Conservation (phyloP, 2,888 invertebrate genomes). For the Oligia strigilis region DNA sequence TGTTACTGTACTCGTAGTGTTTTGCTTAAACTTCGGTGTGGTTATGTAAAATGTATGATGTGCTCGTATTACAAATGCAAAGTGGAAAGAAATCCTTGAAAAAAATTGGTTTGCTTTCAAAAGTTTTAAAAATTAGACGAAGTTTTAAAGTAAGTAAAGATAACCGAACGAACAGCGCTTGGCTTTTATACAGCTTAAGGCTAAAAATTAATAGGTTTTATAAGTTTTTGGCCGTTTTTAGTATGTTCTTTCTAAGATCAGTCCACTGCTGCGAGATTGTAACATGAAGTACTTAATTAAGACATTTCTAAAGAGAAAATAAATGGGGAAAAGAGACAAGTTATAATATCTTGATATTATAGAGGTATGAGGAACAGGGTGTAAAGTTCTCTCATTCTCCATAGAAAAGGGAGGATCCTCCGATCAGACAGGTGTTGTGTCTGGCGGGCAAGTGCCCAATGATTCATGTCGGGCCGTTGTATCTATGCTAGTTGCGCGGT, state of each 20-base stretch:
- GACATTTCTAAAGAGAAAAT: not conserved
- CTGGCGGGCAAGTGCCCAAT: no score
- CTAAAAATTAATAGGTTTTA: not conserved
- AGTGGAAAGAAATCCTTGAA: not conserved
- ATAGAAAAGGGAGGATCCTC: no score
- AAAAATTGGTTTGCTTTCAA: not conserved
- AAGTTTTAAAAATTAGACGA: not conserved
- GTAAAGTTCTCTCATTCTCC: no score
- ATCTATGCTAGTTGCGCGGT: no score
- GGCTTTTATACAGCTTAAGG: not conserved
- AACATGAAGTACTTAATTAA: not conserved
- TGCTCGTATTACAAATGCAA: not conserved
- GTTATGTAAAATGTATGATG: constrained; percentile 19
- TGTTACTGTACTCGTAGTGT: constrained; percentile 3
- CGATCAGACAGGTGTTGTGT: no score
- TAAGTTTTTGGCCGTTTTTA: not conserved
- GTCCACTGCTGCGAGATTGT: no score
- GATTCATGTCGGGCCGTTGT: no score
- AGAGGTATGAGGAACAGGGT: no score
- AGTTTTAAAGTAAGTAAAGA: constrained; percentile 7
- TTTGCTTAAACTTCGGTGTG: constrained; percentile 11
- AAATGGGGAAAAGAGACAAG: not conserved
- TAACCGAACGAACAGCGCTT: not conserved
- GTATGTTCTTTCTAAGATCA: not conserved
- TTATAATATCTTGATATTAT: not conserved